A percentile compares a stretch with the other conserved stretches of the same genome.
Evolutionary conservation across 2,113 vertebrate genomes (phyloP).

Genomic region (Dendrocopos noguchii): DNA sequence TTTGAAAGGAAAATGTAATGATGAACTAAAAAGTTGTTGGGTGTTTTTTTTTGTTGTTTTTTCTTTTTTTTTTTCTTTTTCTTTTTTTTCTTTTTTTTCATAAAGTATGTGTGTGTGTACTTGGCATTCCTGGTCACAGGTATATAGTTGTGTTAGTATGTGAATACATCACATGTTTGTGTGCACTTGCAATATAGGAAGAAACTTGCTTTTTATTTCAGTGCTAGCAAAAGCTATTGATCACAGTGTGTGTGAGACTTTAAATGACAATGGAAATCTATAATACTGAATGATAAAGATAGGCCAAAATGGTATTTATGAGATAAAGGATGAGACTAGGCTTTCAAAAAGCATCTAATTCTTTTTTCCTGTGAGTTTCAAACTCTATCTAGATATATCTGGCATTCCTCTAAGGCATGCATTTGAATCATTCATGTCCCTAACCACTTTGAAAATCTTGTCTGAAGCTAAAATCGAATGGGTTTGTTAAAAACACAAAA

Average conservation of each 20-base stretch:
- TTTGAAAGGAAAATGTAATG: not conserved
- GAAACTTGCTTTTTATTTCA: not conserved
- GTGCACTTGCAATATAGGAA: not conserved
- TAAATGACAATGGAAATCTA: not conserved
- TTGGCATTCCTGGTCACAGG: not conserved
- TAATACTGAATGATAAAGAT: not conserved
- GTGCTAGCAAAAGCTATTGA: not conserved
- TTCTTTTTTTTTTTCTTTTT: not conserved
- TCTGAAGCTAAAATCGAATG: not conserved
- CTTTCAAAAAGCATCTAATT: not conserved
- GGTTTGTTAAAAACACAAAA: not conserved
- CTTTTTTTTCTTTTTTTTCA: not conserved
- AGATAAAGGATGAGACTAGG: not conserved
- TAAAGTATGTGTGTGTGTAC: not conserved
- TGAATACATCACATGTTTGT: accelerated
- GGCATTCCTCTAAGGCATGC: not conserved
- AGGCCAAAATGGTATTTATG: not conserved
- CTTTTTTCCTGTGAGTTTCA: not conserved
- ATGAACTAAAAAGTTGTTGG: not conserved
- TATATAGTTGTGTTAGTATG: not conserved
- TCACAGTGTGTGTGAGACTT: not conserved
- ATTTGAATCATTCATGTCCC: not conserved
- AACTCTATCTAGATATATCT: not conserved
- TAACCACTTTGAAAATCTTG: not conserved
- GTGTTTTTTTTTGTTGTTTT: not conserved